phyloP scores from a whole-genome alignment of 2,888 invertebrate genomes.

The Mamestra brassicae region DNA sequence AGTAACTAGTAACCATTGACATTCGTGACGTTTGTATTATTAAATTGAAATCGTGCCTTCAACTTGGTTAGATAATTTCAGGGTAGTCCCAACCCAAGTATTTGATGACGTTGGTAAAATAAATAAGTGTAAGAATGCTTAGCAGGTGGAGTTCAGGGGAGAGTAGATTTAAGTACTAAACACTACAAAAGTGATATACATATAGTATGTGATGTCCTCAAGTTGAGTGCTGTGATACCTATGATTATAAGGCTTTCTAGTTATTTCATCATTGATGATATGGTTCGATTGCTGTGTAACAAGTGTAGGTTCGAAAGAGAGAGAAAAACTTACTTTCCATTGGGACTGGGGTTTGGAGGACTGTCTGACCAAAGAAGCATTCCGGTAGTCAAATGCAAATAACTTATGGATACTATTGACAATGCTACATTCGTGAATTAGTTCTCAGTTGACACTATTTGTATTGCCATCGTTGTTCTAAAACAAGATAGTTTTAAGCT shows the following conservation, averaged over 20 bases:
- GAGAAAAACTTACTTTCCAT: too few relatives aligned
- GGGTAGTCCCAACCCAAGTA: slow-evolving; percentile 19
- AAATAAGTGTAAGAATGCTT: slow-evolving; percentile 14
- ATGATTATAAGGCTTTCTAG: slow-evolving; percentile 13
- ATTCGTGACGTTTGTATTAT: slow-evolving; percentile 39
- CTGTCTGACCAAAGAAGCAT: neutral
- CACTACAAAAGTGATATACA: neutral
- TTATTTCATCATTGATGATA: slow-evolving; percentile 10
- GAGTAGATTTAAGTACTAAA: neutral
- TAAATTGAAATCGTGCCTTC: slow-evolving; percentile 12
- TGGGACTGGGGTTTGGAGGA: neutral
- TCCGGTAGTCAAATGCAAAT: too few relatives aligned
- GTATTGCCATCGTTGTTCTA: neutral
- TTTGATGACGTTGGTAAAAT: slow-evolving; percentile 16
- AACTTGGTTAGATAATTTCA: slow-evolving; percentile 40
- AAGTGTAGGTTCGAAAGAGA: too few relatives aligned
- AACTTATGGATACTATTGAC: neutral
- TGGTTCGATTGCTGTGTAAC: neutral
- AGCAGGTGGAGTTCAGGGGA: slow-evolving; percentile 1
- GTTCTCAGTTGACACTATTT: neutral
- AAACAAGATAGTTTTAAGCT: neutral
- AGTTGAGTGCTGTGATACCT: slow-evolving; percentile 11
- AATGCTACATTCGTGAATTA: neutral
- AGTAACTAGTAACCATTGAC: slow-evolving; percentile 10
- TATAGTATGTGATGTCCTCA: neutral